A percentile compares a stretch with the other conserved stretches of the same genome.
These are phyloP conservation scores for Calameuta pallipes DNA, from an alignment of 2,888 invertebrate genomes.

Conservation along the genomic window DNA sequence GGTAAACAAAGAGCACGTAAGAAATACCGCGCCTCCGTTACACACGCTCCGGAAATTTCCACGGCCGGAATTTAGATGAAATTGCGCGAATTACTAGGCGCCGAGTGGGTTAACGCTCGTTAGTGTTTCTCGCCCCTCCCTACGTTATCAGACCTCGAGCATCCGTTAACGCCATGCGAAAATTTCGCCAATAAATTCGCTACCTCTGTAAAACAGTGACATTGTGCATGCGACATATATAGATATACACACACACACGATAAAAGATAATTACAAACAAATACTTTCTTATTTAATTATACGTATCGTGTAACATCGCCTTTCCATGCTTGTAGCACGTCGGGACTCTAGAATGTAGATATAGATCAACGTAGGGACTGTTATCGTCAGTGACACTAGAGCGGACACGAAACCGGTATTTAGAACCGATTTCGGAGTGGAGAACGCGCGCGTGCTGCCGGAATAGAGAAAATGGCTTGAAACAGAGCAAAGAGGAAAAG, in stretches of 20 bases:
- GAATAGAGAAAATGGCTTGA: not conserved
- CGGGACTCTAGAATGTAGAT: not conserved
- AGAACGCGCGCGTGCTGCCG: slow-evolving; percentile 25
- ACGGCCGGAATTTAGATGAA: slow-evolving; percentile 64
- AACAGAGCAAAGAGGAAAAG: not conserved
- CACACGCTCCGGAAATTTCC: slow-evolving; percentile 52
- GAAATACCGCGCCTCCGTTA: slow-evolving; percentile 50
- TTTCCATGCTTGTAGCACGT: not conserved
- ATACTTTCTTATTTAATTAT: not conserved
- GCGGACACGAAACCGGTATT: slow-evolving; percentile 20
- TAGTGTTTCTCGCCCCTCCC: not conserved
- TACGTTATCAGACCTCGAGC: not conserved
- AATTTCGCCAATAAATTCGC: not conserved
- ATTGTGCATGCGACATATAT: not conserved
- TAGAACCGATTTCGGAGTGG: slow-evolving; percentile 41
- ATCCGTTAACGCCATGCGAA: not conserved
- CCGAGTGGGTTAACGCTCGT: slow-evolving; percentile 26
- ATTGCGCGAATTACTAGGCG: slow-evolving; percentile 63
- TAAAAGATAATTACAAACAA: not conserved
- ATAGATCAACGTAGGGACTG: not conserved
- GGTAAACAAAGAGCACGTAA: slow-evolving; percentile 59
- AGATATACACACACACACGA: not conserved
- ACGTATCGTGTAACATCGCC: not conserved
- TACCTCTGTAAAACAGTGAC: not conserved
- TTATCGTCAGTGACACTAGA: not conserved